phyloP scores from a whole-genome alignment of 2,888 invertebrate genomes.

The Drosophila meridiana region DNA sequence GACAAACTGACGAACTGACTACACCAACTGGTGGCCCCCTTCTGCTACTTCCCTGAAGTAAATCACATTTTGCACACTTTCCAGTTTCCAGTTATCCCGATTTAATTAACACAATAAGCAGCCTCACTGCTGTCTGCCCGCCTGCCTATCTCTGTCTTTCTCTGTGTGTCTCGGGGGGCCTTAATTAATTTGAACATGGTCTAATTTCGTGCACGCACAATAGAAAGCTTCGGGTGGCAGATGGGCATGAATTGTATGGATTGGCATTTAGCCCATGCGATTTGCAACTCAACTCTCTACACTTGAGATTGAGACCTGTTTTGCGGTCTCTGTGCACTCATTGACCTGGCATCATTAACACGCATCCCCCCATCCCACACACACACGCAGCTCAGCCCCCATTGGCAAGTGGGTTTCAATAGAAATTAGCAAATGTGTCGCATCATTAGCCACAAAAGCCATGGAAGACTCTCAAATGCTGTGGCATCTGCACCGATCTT shows the following conservation, averaged over 20 bases:
- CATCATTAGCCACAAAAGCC: conserved; percentile 80
- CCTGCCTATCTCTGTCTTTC: conserved; percentile 10
- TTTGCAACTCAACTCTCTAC: conserved; percentile 55
- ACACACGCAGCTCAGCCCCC: not conserved
- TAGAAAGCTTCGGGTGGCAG: conserved; percentile 73
- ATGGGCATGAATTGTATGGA: conserved; percentile 16
- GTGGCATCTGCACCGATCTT: conserved; percentile 48
- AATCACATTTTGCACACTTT: conserved; percentile 75
- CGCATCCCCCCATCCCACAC: not conserved
- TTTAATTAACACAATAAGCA: conserved; percentile 60
- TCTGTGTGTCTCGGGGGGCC: conserved; percentile 24
- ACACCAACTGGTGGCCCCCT: not conserved
- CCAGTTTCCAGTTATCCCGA: conserved; percentile 64
- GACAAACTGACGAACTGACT: conserved; percentile 34
- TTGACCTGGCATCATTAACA: conserved; percentile 59
- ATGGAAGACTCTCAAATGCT: conserved; percentile 74
- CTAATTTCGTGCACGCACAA: conserved; percentile 71
- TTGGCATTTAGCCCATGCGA: conserved; percentile 33
- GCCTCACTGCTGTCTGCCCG: conserved; percentile 2
- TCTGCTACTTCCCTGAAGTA: conserved; percentile 7
- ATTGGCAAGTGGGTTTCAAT: conserved; percentile 74
- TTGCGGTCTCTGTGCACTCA: conserved; percentile 44
- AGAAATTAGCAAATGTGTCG: conserved; percentile 83
- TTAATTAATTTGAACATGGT: conserved; percentile 78
- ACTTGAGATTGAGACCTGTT: conserved; percentile 71